Base-by-base conservation (phyloP, 2,113 vertebrate genomes). In the rabbit (Oryctolagus cuniculus) region DNA sequence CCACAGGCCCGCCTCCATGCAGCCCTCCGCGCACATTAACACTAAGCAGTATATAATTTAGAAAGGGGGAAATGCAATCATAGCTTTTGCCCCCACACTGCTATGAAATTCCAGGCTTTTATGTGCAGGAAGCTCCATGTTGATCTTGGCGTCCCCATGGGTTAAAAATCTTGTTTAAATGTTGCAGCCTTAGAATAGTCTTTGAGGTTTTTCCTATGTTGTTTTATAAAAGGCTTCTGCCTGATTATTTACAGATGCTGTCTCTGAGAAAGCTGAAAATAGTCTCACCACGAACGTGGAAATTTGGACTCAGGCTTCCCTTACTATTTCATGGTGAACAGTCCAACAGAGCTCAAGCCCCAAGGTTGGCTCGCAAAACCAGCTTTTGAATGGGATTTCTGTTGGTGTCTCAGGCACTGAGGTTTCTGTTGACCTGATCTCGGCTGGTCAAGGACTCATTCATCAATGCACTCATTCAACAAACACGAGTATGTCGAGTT, bases 91-190 rank as follows among this genome's bases (percentile, higher is more conserved):
- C 98, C 98, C 98, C 98, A 98, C 98, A 98, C 97, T 98, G 98
- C 97, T 98, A 98, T 98, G 98, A 98, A 96, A 98, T 98, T 98
- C 98, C 98, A 98, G 97, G 98, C 98, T 99, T 98, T 98, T 98
- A 98, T 98, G 98, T 98, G 98, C 99, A 99, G 99, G 99, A 99
- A 99, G 98, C 98, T 98, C 98, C 98, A 96, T 98, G 99, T 99
- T 99, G 99, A 99, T 98, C 96, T 99, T 99, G 99, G 99, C 99
- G 97, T 97, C 91, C 77, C 49, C 78, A 95, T 81, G 89, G 97
- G 98, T 98, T 97, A 98, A 98, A 98, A 98, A 98, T 98, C 97
- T 98, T 98, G 98, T 99, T 99, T 99, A 99, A 99, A 98, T 98
- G 98, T 98, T 98, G 98, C 98, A 98, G 98, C 98, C 98, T 96